These are phyloP conservation scores for Diuraphis noxia DNA, from an alignment of 1,140 invertebrate species.

Conservation along the genomic window DNA sequence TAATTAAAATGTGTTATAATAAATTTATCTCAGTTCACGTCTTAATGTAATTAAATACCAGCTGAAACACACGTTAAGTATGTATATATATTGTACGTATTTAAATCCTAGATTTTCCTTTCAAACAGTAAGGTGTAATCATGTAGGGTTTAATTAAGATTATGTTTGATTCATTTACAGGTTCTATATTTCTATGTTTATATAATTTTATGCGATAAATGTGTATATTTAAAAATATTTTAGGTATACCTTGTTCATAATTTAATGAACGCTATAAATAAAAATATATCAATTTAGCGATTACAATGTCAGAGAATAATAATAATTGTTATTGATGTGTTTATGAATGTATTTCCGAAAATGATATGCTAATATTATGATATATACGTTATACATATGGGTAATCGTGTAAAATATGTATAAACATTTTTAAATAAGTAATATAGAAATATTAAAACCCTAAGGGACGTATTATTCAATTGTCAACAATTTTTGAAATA, in stretches of 20 bases:
- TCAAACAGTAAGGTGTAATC: not conserved
- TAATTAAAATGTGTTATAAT: not conserved
- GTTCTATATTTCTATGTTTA: not conserved
- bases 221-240: not conserved
- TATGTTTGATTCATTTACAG: not conserved
- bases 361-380: not conserved
- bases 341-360: not conserved
- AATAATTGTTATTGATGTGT: not conserved
- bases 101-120: not conserved
- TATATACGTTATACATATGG: not conserved
- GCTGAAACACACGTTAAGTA: not conserved
- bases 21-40: not conserved
- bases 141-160: not conserved
- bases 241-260: not conserved
- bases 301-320: not conserved
- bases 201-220: not conserved
- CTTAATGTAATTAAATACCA: not conserved
- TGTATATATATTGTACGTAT: not conserved
- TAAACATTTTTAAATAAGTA: not conserved
- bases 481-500: not conserved
- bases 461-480: not conserved
- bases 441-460: not conserved
- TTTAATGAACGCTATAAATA: not conserved
- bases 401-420: not conserved
- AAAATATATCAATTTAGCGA: not conserved